phyloP scores from a whole-genome alignment of 2,797 vertebrate species.

The Galago senegalensis region DNA sequence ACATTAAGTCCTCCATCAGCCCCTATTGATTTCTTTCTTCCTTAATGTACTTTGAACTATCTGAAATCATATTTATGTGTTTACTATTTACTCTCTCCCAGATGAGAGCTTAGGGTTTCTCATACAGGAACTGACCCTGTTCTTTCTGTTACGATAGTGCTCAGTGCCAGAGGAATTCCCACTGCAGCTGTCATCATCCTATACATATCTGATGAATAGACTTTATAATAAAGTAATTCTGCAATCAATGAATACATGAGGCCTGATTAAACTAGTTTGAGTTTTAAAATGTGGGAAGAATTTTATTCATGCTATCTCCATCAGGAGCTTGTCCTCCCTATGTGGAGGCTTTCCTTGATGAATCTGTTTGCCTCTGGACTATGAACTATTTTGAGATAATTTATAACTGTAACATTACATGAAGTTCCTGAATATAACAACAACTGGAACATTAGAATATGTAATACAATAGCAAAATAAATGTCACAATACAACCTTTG shows the following conservation, averaged over 20 bases:
- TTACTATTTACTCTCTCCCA: neutral
- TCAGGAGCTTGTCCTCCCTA: neutral
- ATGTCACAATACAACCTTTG: neutral
- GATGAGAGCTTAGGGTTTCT: neutral
- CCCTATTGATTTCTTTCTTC: neutral
- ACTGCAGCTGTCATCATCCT: neutral
- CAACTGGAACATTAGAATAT: constrained; percentile 21
- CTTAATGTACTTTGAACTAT: neutral
- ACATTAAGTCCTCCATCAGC: too few relatives aligned
- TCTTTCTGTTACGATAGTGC: neutral
- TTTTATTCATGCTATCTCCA: neutral
- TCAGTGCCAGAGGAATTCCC: neutral
- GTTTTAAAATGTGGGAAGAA: neutral
- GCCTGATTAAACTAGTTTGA: neutral
- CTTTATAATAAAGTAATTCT: neutral
- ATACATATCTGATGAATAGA: neutral
- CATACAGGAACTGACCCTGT: neutral
- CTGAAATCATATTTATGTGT: neutral
- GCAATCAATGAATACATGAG: neutral
- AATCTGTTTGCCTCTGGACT: neutral
- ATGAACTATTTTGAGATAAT: constrained; percentile 12
- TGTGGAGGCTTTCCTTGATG: neutral
- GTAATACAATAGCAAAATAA: neutral
- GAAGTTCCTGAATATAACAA: neutral
- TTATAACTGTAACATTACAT: neutral